Base-by-base conservation (phyloP, 2,113 vertebrate genomes). In the Cnemophilus loriae region DNA sequence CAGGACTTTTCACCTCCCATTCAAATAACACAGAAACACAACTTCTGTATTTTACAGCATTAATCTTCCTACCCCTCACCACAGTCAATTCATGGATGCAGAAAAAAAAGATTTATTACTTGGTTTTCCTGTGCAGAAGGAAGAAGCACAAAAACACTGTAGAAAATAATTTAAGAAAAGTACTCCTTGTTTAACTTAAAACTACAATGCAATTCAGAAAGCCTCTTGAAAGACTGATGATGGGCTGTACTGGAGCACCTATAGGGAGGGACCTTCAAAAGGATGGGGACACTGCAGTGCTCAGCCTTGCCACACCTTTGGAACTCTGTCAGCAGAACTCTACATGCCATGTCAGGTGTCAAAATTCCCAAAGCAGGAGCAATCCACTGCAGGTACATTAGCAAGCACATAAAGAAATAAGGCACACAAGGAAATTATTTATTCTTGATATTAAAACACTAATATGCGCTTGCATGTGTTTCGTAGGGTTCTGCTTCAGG, bases 381-480 rank as follows among this genome's bases (percentile, higher is more conserved):
- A 17, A 68, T 14, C 13, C 32, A 77, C 5, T 56, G 57, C 13
- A 60, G 16, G 23, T 46, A n/a, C n/a, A 37, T 46, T 33, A 87
- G 80, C 80, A 84, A 80, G 20, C 17, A 53, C 11, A 26, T 8
- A 44, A 77, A 55, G 24, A 77, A 89, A 39, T 44, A 57, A 18
- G 59, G 50, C 55, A 78, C 26, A 33, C 19, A 35, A 59, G 26
- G 32, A 61, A 89, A 49, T 42, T 7, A 65, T 49, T 50, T 57
- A 71, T 17, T 37, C 27, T 23, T 21, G 8, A 61, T 35, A 67
- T 8, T 52, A 44, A 91, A 67, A 87, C 35, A 9, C 11, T 27
- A 63, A 16, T 3, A 16, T 8, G 47, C 0, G 0, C 23, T 87
- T 5, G 6, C 15, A 63, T 2, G 6, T 33, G 22, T 37, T 76